phyloP scores from a whole-genome alignment of 2,888 invertebrate genomes.

The Empis stercorea region DNA sequence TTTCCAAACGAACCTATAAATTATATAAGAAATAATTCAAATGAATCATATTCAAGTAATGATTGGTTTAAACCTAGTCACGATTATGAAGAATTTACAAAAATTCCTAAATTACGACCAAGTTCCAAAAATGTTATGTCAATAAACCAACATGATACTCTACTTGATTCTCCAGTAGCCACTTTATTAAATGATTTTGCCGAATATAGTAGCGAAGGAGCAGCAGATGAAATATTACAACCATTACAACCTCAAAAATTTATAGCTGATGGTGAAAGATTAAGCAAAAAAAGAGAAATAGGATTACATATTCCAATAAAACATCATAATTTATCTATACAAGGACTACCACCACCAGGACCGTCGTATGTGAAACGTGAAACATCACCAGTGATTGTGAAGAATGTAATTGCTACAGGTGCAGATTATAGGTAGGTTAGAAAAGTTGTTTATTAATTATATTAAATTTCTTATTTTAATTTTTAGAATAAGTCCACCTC shows the following conservation, averaged over 20 bases:
- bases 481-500: slow-evolving; percentile 29
- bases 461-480: neutral
- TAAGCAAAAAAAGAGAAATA: slow-evolving; percentile 1
- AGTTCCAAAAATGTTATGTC: slow-evolving; percentile 34
- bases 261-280: neutral
- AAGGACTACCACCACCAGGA: slow-evolving; percentile 10
- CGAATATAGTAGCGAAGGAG: slow-evolving; percentile 30
- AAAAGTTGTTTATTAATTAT: neutral
- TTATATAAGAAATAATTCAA: slow-evolving; percentile 17
- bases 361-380: slow-evolving; percentile 16
- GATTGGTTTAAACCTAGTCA: slow-evolving; percentile 32
- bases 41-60: slow-evolving; percentile 27
- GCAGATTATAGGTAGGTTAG: slow-evolving; percentile 28
- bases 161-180: slow-evolving; percentile 30
- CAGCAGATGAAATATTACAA: slow-evolving; percentile 14
- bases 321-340: too few relatives aligned
- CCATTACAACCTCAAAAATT: slow-evolving; percentile 9
- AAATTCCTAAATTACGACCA: slow-evolving; percentile 32
- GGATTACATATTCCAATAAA: slow-evolving; percentile 1
- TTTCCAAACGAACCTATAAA: slow-evolving; percentile 12
- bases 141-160: slow-evolving; percentile 29
- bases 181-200: slow-evolving; percentile 33
- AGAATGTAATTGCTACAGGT: slow-evolving; percentile 29
- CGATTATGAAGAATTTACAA: slow-evolving; percentile 31
- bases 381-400: slow-evolving; percentile 31